These are phyloP conservation scores for Phoxinus dragarum DNA, from an alignment of 2,797 vertebrate species.

Conservation along the genomic window DNA sequence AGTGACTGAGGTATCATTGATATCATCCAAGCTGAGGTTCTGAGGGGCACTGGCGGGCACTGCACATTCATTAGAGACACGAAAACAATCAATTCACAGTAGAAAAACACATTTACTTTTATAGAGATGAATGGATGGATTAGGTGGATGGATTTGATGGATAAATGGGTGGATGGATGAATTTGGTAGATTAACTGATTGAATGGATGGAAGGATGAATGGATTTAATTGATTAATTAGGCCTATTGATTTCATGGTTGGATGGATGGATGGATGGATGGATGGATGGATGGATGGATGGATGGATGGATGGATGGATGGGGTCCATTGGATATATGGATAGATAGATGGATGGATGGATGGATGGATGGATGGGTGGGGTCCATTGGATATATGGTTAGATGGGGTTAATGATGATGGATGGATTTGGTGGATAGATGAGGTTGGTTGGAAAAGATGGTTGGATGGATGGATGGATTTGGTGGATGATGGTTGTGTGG, in stretches of 20 bases:
- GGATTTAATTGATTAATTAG: background rate
- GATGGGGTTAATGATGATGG: too few species aligned
- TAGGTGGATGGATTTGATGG: background rate
- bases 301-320: too few species aligned
- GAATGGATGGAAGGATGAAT: background rate
- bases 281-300: background rate
- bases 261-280: background rate
- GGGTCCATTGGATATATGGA: too few species aligned
- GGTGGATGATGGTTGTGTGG: background rate
- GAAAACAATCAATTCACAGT: background rate
- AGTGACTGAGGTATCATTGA: conserved; percentile 81
- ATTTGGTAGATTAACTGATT: background rate
- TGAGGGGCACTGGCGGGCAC: conserved; percentile 85
- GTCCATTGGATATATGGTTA: too few species aligned
- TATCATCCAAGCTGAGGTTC: conserved; percentile 82
- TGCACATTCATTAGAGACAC: conserved; percentile 62
- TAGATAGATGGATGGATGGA: background rate
- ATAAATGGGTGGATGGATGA: background rate
- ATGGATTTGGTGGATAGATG: background rate
- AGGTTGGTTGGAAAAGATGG: too few species aligned
- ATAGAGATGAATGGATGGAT: background rate
- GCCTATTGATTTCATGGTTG: background rate
- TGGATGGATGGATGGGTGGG: background rate
- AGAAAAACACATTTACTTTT: background rate
- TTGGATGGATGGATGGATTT: background rate